Base-by-base conservation (phyloP, 2,113 vertebrate genomes). In the Psittacara wagleri region DNA sequence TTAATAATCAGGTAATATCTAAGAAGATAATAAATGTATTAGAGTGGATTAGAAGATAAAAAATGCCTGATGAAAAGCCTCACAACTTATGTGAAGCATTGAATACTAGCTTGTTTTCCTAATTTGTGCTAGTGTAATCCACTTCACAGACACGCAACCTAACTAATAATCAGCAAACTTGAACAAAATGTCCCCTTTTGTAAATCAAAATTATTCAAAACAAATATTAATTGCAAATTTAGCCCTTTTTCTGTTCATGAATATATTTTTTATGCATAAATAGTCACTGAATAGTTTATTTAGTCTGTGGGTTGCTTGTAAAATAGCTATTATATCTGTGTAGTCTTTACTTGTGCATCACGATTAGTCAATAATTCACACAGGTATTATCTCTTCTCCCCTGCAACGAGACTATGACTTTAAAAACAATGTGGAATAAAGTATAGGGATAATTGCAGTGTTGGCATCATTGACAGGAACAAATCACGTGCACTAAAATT, bases 151-250 rank as follows among this genome's bases (percentile, higher is more conserved):
- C 70, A 54, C 0, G 4, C 69, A 96, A 89, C 87, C 25, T 37
- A 49, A 82, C 17, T 20, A 43, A 73, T 85, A 87, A 96, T 96
- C 95, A 94, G 25, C 22, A 86, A 94, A 80, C 66, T 62, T 4
- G 41, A 89, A 94, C 91, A 92, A 94, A 91, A 89, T 70, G 91
- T 93, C 41, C 37, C 62, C 86, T 51, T 92, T 86, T 6, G 7
- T 75, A 94, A 91, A 90, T 76, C 27, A 93, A 57, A 92, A 86
- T 91, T 87, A 94, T 91, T 94, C 83, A 80, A 48, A 20, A 66
- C 31, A 89, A 91, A 92, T 96, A 95, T 87, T 95, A 96, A 94
- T 94, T 94, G 91, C 86, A 94, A 96, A 97, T 96, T 25, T 82
- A 79, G 11, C 18, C 18, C 24, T 51, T 91, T 90, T 61, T 27